Evolutionary conservation across 2,888 invertebrate genomes (phyloP).

Genomic region (Dynastes grantii): DNA sequence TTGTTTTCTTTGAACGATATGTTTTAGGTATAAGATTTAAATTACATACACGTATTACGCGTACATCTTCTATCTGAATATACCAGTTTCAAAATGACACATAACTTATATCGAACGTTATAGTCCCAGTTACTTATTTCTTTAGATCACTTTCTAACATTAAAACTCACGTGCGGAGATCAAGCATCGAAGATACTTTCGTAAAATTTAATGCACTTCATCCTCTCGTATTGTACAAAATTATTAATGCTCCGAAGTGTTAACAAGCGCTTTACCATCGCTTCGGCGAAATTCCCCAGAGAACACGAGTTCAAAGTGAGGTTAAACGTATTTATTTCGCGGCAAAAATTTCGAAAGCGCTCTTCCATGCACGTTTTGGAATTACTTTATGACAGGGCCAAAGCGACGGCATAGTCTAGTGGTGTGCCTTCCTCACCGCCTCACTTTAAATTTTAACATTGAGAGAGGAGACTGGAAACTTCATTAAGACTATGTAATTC

Average conservation of each 20-base stretch:
- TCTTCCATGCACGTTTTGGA: slow-evolving; percentile 13
- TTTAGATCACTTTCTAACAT: too few relatives aligned
- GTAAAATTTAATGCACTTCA: slow-evolving; percentile 28
- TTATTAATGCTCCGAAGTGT: slow-evolving; percentile 40
- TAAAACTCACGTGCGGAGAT: too few relatives aligned
- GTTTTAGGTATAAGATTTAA: too few relatives aligned
- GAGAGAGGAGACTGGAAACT: not conserved
- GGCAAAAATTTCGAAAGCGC: slow-evolving; percentile 26
- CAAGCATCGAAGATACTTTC: not conserved
- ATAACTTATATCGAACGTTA: too few relatives aligned
- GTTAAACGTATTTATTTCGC: slow-evolving; percentile 44
- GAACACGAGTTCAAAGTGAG: slow-evolving; percentile 42
- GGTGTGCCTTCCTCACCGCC: not conserved
- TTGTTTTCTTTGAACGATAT: too few relatives aligned
- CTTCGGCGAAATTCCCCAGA: slow-evolving; percentile 30
- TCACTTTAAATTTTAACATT: slow-evolving; percentile 19
- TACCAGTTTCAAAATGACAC: too few relatives aligned
- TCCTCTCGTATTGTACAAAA: slow-evolving; percentile 26
- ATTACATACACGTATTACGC: too few relatives aligned
- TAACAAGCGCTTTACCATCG: slow-evolving; percentile 39
- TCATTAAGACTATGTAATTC: slow-evolving; percentile 5
- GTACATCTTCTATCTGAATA: too few relatives aligned
- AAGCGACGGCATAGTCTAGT: not conserved
- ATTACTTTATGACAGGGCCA: not conserved
- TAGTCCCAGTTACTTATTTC: too few relatives aligned